Base-by-base conservation (phyloP, 2,797 vertebrate genomes). In the Lindbergichthys nudifrons region DNA sequence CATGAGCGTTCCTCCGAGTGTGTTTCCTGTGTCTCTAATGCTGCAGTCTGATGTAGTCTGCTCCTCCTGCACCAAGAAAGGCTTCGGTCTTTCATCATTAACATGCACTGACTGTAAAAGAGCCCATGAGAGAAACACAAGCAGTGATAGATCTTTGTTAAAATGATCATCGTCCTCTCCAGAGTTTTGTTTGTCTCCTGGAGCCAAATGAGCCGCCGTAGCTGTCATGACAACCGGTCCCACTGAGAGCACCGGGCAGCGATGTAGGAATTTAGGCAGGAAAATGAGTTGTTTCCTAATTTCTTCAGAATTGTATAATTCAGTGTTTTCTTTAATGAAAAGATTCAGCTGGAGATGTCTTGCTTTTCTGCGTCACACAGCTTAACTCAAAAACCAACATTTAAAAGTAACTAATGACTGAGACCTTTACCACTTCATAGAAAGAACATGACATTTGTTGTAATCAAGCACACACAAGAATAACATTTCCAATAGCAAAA, bases 211-310 rank as follows among this genome's bases (percentile, higher is more conserved):
- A 73, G 39, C 48, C 14, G n/a, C 12, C 54, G 71, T 74, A 39
- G 65, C 50, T 75, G 84, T 63, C 80, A 81, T 88, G 77, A 68
- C 79, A 83, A 75, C 75, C 62, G 3, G 51, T 23, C 19, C 52
- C 21, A 8, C 14, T 47, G 70, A 11, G 36, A 67, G 51, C 50
- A 56, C 41, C 8, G 57, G 65, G 43, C n/a, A 9, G 32, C 18
- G 45, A 70, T 43, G 65, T 9, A 0, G 51, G 19, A 59, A 63
- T 69, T 51, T 76, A 15, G 46, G 11, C 46, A 48, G 36, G 19
- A 69, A 41, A 51, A 10, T 10, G 0, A 19, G 42, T 59, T 54
- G 23, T 67, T 39, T 2, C n/a, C 10, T 54, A 9, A 10, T 14
- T 47, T 62, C 52, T 60, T 57, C 12, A 43, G 21, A 66, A 46